Percentiles rank a stretch among this genome's conserved stretches.
Evolutionary conservation across 2,888 invertebrate genomes (phyloP).

Genomic region (Chaitophorus viminalis): DNA sequence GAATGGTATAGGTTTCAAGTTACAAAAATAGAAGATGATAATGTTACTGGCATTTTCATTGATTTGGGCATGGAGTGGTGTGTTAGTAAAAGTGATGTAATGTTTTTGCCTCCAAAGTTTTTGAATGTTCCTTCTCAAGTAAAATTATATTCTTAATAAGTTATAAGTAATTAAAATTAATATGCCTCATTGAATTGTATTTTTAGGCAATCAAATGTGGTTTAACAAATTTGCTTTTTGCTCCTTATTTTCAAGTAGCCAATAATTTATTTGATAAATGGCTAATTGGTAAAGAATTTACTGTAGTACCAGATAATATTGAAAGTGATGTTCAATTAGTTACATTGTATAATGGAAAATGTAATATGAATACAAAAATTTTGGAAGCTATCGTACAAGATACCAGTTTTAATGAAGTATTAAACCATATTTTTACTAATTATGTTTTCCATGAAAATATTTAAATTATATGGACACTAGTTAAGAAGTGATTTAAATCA

Average conservation of each 20-base stretch:
- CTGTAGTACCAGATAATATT: slow-evolving; percentile 52
- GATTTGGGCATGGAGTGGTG: slow-evolving; percentile 49
- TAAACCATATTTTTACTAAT: not conserved
- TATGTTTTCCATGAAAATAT: no score
- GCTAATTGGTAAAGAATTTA: slow-evolving; percentile 50
- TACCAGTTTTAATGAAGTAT: slow-evolving; percentile 29
- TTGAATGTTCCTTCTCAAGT: slow-evolving; percentile 40
- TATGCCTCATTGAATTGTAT: not conserved
- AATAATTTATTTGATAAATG: not conserved
- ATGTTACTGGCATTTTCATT: slow-evolving; percentile 42
- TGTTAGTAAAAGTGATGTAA: slow-evolving; percentile 1
- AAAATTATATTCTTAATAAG: not conserved
- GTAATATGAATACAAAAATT: slow-evolving; percentile 33
- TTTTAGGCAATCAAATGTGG: slow-evolving; percentile 51
- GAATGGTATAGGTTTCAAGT: slow-evolving; percentile 55
- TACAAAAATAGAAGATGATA: slow-evolving; percentile 32
- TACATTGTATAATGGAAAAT: slow-evolving; percentile 47
- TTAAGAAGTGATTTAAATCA: no score
- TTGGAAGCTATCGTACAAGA: slow-evolving; percentile 20
- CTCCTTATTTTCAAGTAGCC: slow-evolving; percentile 40
- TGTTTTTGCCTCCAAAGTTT: slow-evolving; percentile 53
- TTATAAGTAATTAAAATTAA: not conserved
- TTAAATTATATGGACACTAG: no score
- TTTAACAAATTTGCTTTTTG: slow-evolving; percentile 30
- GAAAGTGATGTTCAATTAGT: slow-evolving; percentile 34